Base-by-base conservation (phyloP, 2,797 vertebrate species). In the Chromobotia macracanthus region DNA sequence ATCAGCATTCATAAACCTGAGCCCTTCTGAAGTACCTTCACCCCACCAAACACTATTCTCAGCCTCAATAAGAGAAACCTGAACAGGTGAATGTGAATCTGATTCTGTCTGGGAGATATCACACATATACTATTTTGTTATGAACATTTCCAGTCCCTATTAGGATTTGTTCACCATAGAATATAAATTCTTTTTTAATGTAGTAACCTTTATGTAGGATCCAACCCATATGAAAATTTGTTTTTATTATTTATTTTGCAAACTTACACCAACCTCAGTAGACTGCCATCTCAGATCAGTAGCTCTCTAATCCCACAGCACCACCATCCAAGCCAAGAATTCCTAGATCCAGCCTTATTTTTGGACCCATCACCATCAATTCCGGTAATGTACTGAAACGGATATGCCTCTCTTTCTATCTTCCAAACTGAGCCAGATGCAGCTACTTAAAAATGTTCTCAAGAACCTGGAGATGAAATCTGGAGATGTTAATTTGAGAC, bases 381-480 rank as follows among this genome's bases (percentile, higher is more conserved):
- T 23, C 19, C 38, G 18, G 21, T 50, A 58, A 28, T 70, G 28
- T 21, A 51, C 72, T 12, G 56, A 70, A 18, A 63, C 53, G 1
- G 82, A 83, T 23, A 80, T 55, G 28, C 31, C 67, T 19, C 87
- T 83, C 48, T 74, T 58, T 7, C 79, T 85, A 23, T 83, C 85
- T 10, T 86, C 87, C 16, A 86, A 87, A 67, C 72, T 84, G 64
- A 87, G 80, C 61, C 71, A 82, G 44, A 76, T 85, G 66, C 80
- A 84, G 55, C 75, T 87, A 19, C 64, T 85, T 7, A 83, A 87
- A 83, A 85, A 64, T n/a, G 51, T 82, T 10, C 72, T 88, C 21
- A 70, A 68, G 60, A 84, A 78, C 75, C 77, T 87, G 70, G 87
- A 84, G 44, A 82, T 56, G 77, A 60, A 28, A 50, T 16, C 63